These are phyloP conservation scores for Spinus pinus DNA, from an alignment of 2,797 vertebrate species.

Conservation along the genomic window DNA sequence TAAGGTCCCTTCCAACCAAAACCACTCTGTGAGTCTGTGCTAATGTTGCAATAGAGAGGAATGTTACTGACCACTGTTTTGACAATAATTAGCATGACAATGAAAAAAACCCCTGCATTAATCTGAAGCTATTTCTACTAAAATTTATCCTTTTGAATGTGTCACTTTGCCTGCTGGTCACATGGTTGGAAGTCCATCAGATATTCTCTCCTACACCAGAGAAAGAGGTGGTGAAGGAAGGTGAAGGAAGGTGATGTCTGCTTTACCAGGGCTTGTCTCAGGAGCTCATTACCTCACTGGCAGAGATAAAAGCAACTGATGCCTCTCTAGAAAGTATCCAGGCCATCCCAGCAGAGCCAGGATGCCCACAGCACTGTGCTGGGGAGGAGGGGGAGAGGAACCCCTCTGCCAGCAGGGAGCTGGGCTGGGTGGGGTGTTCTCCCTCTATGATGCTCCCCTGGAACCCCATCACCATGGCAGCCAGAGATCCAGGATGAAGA, in stretches of 20 bases:
- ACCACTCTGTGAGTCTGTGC: not conserved
- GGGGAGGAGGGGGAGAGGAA: not conserved
- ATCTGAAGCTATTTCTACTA: not conserved
- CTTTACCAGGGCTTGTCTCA: not conserved
- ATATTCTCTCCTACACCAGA: not conserved
- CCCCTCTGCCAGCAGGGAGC: not conserved
- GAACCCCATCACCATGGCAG: not conserved
- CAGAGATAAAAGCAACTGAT: not conserved
- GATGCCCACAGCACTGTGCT: fast-evolving
- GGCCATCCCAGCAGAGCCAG: not conserved
- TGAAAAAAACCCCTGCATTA: not conserved
- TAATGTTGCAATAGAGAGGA: not conserved
- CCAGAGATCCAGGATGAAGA: fast-evolving
- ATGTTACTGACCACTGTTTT: not conserved
- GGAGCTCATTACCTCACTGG: not conserved
- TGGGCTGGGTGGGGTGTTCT: not conserved
- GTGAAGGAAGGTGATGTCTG: not conserved
- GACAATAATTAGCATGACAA: not conserved
- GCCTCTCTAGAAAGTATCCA: not conserved
- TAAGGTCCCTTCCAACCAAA: not conserved
- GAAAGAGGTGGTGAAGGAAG: not conserved
- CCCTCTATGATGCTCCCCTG: not conserved
- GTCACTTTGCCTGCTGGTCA: not conserved
- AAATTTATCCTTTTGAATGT: not conserved
- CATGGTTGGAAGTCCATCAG: not conserved